Conservation (phyloP, 2,113 vertebrate species). For the Otocyon megalotis region DNA sequence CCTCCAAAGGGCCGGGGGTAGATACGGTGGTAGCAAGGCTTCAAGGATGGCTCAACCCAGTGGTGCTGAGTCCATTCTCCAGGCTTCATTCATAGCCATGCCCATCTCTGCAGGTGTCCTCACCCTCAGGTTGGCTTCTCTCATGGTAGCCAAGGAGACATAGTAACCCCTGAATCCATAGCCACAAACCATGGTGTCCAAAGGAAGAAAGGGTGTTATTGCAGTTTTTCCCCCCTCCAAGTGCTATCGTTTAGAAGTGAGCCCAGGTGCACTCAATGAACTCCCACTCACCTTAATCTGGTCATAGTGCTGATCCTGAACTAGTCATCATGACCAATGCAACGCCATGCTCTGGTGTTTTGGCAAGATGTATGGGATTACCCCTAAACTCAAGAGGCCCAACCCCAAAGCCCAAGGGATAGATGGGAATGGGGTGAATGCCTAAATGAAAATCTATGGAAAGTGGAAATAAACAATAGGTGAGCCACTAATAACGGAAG, state of each 20-base stretch:
- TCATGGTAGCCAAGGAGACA: neutral
- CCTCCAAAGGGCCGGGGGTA: neutral
- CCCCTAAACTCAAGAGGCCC: neutral
- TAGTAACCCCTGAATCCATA: fast-evolving
- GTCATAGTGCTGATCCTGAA: neutral
- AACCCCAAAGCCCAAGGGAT: neutral
- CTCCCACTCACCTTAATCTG: neutral
- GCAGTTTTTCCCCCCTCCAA: neutral
- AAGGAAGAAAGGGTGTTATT: neutral
- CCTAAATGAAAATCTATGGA: neutral
- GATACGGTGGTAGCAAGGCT: fast-evolving
- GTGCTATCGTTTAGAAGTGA: neutral
- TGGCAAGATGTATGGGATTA: neutral
- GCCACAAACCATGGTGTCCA: neutral
- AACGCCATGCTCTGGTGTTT: neutral
- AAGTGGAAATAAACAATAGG: neutral
- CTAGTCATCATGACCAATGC: neutral
- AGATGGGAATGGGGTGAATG: too few relatives aligned
- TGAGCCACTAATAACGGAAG: neutral
- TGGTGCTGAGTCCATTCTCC: neutral
- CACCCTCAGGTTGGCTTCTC: neutral
- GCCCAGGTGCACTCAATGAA: neutral
- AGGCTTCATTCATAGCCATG: neutral
- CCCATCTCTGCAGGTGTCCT: neutral
- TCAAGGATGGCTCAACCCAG: neutral